Conservation (phyloP, 2,797 vertebrate species). For the Mormyrops attenuatus region DNA sequence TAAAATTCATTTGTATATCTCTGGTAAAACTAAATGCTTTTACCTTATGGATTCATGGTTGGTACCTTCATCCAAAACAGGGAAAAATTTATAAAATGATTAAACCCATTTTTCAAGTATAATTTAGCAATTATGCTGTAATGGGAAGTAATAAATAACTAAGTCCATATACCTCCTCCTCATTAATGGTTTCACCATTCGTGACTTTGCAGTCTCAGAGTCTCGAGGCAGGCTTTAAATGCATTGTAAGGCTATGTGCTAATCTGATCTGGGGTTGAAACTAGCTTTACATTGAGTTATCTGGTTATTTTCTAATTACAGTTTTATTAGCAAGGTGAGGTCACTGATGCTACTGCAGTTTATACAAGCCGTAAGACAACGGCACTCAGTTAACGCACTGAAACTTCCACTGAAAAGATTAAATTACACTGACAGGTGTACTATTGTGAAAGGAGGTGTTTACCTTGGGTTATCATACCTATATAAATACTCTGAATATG, state of each 20-base stretch:
- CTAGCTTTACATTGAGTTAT: not conserved
- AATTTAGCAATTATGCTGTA: slow-evolving; percentile 13
- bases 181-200: not conserved
- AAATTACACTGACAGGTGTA: not conserved
- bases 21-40: not conserved
- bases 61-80: not conserved
- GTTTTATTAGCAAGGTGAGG: not conserved
- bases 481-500: not conserved
- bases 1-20: not conserved
- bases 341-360: not conserved
- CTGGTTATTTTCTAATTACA: slow-evolving; percentile 5
- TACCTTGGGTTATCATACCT: not conserved
- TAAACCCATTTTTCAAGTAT: slow-evolving; percentile 12
- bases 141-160: not conserved
- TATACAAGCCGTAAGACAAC: not conserved
- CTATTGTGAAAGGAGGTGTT: not conserved
- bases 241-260: not conserved
- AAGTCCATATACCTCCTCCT: not conserved
- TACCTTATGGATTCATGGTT: not conserved
- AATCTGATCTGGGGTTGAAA: not conserved
- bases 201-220: not conserved
- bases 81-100: slow-evolving; percentile 12
- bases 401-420: not conserved
- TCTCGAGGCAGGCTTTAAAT: not conserved
- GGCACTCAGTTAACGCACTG: not conserved